These are phyloP conservation scores for Agrochola macilenta DNA, from an alignment of 2,888 invertebrate genomes.

Conservation along the genomic window DNA sequence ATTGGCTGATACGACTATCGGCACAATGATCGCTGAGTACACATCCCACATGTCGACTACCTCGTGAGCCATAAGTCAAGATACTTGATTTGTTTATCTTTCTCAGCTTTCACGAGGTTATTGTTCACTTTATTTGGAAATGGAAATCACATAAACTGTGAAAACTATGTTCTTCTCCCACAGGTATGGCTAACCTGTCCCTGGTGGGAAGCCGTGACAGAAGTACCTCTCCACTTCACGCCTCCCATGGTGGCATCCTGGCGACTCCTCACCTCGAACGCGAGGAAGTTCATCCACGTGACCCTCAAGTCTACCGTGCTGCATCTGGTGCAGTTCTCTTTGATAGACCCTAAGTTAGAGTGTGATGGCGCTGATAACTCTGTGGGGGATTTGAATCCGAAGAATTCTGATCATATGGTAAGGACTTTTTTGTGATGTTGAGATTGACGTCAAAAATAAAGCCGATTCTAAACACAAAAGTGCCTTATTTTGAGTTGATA, in stretches of 20 bases:
- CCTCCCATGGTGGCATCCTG: slow-evolving; percentile 95
- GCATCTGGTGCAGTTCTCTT: slow-evolving; percentile 85
- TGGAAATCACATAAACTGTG: no score
- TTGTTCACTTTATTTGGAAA: no score
- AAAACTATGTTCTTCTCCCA: not conserved
- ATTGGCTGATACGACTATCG: no score
- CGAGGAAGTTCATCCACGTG: slow-evolving; percentile 96
- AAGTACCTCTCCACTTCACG: slow-evolving; percentile 94
- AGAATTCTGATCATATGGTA: slow-evolving; percentile 90
- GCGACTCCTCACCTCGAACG: slow-evolving; percentile 95
- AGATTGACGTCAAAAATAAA: no score
- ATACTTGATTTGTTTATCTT: no score
- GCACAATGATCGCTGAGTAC: no score
- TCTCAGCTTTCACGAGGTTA: no score
- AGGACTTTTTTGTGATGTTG: slow-evolving; percentile 54
- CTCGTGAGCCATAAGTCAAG: no score
- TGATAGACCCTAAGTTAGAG: slow-evolving; percentile 88
- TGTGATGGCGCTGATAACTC: slow-evolving; percentile 91
- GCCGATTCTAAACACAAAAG: no score
- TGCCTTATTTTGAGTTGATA: no score
- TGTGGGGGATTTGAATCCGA: slow-evolving; percentile 92
- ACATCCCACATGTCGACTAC: no score
- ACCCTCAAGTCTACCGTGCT: slow-evolving; percentile 93
- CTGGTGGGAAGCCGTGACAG: slow-evolving; percentile 94
- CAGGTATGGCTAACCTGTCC: slow-evolving; percentile 94